Conservation (phyloP, 2,797 vertebrate species). For the Phrynocephalus forsythii region DNA sequence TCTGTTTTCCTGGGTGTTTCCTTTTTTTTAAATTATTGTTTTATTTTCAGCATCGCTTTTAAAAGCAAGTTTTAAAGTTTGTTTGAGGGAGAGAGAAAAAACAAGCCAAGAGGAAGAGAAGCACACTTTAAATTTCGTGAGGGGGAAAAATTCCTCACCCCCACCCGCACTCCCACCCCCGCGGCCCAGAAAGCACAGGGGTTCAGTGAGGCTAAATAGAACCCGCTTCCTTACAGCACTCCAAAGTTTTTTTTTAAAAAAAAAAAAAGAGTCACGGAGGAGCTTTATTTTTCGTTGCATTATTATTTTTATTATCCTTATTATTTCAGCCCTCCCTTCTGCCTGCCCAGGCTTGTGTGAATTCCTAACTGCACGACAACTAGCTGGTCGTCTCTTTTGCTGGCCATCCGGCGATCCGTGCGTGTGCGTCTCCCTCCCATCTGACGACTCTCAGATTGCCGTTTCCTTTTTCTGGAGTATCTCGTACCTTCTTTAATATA, state of each 20-base stretch:
- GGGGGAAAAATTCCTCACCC: too few species aligned
- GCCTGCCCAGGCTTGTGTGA: too few species aligned
- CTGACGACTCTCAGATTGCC: too few species aligned
- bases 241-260: too few species aligned
- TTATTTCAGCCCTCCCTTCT: background rate
- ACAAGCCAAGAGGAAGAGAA: background rate
- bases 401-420: too few species aligned
- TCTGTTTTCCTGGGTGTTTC: background rate
- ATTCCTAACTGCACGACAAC: background rate
- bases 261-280: background rate
- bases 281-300: background rate
- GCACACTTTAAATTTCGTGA: background rate
- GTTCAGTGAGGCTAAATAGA: background rate
- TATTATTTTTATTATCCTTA: too few species aligned
- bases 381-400: background rate
- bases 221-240: background rate
- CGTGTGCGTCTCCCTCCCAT: background rate
- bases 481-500: slow-evolving; percentile 72
- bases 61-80: background rate
- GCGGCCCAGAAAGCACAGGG: too few species aligned
- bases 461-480: slow-evolving; percentile 44
- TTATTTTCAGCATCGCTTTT: background rate
- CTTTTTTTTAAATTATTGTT: too few species aligned
- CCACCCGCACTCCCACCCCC: background rate
- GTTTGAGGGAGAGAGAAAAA: background rate